Evolutionary conservation across 2,113 vertebrate genomes (phyloP).

Genomic region (Cygnus buccinator): DNA sequence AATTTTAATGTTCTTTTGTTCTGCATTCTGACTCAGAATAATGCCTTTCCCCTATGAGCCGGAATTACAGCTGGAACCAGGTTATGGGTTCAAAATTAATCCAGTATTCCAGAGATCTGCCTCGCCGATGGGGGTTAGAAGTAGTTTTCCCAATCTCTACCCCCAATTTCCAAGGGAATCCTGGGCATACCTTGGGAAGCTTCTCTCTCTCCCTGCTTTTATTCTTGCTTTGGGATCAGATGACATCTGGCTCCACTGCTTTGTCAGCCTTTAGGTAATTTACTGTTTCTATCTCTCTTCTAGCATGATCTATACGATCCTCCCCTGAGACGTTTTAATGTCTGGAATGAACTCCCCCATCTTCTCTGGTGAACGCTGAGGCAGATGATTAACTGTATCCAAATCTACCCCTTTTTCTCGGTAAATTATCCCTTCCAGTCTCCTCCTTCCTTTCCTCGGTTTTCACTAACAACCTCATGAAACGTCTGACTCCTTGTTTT

Average conservation of each 20-base stretch:
- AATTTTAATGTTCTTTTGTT: constrained; percentile 34
- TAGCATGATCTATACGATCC: background rate
- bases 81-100: background rate
- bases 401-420: constrained; percentile 19
- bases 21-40: constrained; percentile 15
- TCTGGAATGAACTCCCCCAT: constrained; percentile 37
- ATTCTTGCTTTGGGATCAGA: constrained; percentile 20
- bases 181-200: background rate
- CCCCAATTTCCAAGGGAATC: background rate
- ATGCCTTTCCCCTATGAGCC: background rate
- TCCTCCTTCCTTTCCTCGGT: constrained; percentile 33
- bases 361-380: background rate
- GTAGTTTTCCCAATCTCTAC: background rate
- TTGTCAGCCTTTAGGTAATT: constrained; percentile 46
- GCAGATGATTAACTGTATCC: constrained; percentile 46
- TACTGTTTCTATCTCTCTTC: constrained; percentile 35
- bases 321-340: constrained; percentile 37
- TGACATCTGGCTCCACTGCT: constrained; percentile 1
- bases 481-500: constrained; percentile 47
- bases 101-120: background rate
- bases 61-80: background rate
- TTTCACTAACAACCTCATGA: constrained; percentile 40
- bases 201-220: constrained; percentile 1
- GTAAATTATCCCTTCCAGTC: constrained; percentile 43
- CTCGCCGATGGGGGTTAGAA: background rate